These are phyloP conservation scores for Mormyrus iriodes DNA, from an alignment of 2,113 vertebrate genomes.

Conservation along the genomic window DNA sequence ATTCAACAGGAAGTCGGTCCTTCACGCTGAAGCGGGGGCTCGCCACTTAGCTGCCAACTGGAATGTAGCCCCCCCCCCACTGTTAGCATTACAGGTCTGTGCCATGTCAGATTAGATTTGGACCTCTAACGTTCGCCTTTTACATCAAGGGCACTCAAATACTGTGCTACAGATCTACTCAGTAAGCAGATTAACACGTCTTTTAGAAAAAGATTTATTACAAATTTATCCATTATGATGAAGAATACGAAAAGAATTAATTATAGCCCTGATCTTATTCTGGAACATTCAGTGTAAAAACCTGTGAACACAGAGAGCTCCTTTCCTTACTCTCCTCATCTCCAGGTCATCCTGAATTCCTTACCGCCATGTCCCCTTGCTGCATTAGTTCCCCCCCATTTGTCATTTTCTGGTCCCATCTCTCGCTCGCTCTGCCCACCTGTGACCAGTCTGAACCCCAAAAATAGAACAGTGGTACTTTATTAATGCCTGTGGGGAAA, in stretches of 20 bases:
- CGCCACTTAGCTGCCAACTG: neutral
- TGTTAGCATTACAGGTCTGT: neutral
- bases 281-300: neutral
- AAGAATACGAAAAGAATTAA: no score
- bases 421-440: neutral
- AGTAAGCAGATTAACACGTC: neutral
- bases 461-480: neutral
- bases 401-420: neutral
- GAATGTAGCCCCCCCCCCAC: neutral
- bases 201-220: neutral
- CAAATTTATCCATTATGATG: neutral
- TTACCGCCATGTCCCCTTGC: neutral
- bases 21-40: neutral
- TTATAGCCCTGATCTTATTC: neutral
- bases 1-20: neutral
- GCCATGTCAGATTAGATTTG: neutral
- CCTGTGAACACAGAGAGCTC: neutral
- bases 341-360: neutral
- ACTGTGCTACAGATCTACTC: neutral
- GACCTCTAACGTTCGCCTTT: neutral
- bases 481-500: neutral
- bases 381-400: neutral
- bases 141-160: neutral
- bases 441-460: neutral
- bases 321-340: neutral